Evolutionary conservation across 2,888 invertebrate genomes (phyloP).

Genomic region (Heliconius ismenius): DNA sequence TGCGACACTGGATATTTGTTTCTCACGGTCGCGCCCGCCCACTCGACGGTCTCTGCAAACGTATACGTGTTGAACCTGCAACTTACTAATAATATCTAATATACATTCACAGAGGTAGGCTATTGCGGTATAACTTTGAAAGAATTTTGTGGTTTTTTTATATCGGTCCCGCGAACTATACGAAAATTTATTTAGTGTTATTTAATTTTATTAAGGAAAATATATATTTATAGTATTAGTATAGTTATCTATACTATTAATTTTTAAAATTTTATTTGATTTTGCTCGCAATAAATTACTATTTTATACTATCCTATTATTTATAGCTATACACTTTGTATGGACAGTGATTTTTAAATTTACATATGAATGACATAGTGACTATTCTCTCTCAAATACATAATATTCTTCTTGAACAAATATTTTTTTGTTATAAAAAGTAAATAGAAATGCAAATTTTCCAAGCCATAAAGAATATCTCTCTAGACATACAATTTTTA

Average conservation of each 20-base stretch:
- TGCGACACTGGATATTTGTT: slow-evolving; percentile 70
- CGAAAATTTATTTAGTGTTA: too few relatives aligned
- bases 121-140: slow-evolving; percentile 19
- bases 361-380: not conserved
- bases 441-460: slow-evolving; percentile 2
- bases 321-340: too few relatives aligned
- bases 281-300: not conserved
- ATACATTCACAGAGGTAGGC: slow-evolving; percentile 44
- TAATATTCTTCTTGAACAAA: not conserved
- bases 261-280: too few relatives aligned
- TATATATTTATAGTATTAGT: too few relatives aligned
- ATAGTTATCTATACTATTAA: too few relatives aligned
- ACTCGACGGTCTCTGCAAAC: slow-evolving; percentile 62
- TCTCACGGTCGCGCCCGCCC: slow-evolving; percentile 80
- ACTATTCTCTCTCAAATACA: not conserved
- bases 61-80: slow-evolving; percentile 48
- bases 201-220: too few relatives aligned
- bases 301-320: too few relatives aligned
- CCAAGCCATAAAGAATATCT: slow-evolving; percentile 20
- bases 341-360: not conserved
- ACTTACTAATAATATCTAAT: slow-evolving; percentile 48
- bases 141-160: slow-evolving; percentile 10
- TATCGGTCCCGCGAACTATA: too few relatives aligned
- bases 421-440: slow-evolving; percentile 5
- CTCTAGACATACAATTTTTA: slow-evolving; percentile 28